phyloP scores from a whole-genome alignment of 1,140 invertebrate species.

The Branchinecta lynchi region DNA sequence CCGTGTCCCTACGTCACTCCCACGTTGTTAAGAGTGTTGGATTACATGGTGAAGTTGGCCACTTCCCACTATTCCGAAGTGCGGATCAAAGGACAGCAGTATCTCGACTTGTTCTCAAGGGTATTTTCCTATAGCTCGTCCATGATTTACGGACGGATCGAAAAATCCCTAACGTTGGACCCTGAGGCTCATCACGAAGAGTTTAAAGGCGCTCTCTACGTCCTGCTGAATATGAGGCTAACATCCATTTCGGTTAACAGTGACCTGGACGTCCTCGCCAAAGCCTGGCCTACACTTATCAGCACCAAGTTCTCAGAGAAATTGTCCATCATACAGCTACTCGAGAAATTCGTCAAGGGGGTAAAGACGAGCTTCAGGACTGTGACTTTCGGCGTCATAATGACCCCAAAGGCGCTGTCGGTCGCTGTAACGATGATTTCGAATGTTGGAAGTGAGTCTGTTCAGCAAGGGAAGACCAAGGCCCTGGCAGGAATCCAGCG shows the following conservation, averaged over 20 bases:
- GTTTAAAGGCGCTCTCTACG: constrained; percentile 59
- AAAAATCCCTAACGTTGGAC: constrained; percentile 27
- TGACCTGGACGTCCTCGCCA: constrained; percentile 53
- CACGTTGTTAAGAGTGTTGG: constrained; percentile 43
- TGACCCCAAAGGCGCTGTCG: not conserved
- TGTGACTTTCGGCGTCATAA: not conserved
- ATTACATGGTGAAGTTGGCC: constrained; percentile 45
- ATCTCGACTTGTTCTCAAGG: constrained; percentile 16
- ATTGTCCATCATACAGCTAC: constrained; percentile 53
- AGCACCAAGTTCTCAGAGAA: constrained; percentile 60
- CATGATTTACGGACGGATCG: not conserved
- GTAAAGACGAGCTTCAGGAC: constrained; percentile 33
- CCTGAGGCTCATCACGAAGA: constrained; percentile 46
- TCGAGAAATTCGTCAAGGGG: constrained; percentile 41
- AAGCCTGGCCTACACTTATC: constrained; percentile 58
- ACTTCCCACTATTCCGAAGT: constrained; percentile 52
- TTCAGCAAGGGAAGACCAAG: not conserved
- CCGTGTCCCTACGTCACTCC: constrained; percentile 33
- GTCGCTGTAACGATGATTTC: not conserved
- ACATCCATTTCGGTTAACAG: constrained; percentile 46
- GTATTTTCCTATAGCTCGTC: constrained; percentile 2
- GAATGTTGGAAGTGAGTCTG: not conserved
- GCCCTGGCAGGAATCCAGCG: not conserved
- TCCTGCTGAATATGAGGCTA: constrained; percentile 48
- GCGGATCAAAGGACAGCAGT: constrained; percentile 19